These are phyloP conservation scores for Choreutis nemorana DNA, from an alignment of 2,888 invertebrate species.

Conservation along the genomic window DNA sequence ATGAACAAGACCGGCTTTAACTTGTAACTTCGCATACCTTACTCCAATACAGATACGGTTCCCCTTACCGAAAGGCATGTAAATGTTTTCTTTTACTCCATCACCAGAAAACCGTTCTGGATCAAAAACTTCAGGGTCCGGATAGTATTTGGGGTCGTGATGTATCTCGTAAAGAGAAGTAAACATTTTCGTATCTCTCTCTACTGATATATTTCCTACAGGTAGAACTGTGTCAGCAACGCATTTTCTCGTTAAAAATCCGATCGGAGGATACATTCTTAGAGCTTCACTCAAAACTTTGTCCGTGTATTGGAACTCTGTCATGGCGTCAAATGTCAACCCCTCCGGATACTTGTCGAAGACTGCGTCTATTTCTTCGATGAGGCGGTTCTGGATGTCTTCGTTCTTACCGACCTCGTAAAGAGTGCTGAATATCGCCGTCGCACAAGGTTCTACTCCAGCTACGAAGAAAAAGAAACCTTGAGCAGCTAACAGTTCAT, in stretches of 20 bases:
- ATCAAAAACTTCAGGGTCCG: conserved; percentile 44
- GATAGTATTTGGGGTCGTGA: conserved; percentile 40
- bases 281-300: conserved; percentile 28
- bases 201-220: conserved; percentile 30
- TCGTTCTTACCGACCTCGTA: conserved; percentile 33
- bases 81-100: conserved; percentile 22
- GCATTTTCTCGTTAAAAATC: conserved; percentile 23
- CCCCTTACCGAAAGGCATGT: conserved; percentile 51
- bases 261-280: conserved; percentile 33
- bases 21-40: conserved; percentile 28
- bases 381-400: conserved; percentile 25
- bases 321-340: conserved; percentile 24
- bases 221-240: conserved; percentile 27
- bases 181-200: conserved; percentile 28
- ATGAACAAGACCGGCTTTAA: conserved; percentile 23
- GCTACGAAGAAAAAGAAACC: conserved; percentile 42
- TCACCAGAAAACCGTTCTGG: conserved; percentile 38
- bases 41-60: conserved; percentile 45
- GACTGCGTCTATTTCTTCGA: conserved; percentile 32
- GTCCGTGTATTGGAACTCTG: conserved; percentile 31
- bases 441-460: conserved; percentile 41
- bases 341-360: conserved; percentile 20
- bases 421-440: conserved; percentile 25
- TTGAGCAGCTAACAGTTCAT: conserved; percentile 34
- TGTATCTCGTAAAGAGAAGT: conserved; percentile 36